Percentiles rank a stretch among this genome's conserved stretches.
phyloP scores from a whole-genome alignment of 2,797 vertebrate genomes.

The Myripristis murdjan region DNA sequence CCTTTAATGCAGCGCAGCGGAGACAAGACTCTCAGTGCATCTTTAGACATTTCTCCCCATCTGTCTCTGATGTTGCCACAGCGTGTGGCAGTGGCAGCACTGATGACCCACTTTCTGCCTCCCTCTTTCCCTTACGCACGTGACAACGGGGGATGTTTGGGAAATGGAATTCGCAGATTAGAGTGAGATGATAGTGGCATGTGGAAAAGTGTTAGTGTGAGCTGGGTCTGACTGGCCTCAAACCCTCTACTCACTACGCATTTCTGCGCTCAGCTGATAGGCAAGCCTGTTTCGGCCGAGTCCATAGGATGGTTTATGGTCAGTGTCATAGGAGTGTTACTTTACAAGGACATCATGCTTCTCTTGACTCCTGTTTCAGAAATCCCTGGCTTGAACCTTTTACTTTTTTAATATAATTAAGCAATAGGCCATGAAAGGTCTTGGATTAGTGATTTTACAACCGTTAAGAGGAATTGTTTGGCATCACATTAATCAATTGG shows the following conservation, averaged over 20 bases:
- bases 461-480: no score
- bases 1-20: slow-evolving; percentile 41
- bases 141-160: slow-evolving; percentile 72
- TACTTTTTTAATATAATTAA: slow-evolving; percentile 10
- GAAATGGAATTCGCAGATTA: slow-evolving; percentile 83
- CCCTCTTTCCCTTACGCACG: slow-evolving; percentile 61
- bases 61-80: slow-evolving; percentile 74
- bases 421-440: background rate
- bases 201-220: slow-evolving; percentile 66
- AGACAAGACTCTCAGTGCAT: slow-evolving; percentile 48
- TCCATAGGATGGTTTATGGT: slow-evolving; percentile 57
- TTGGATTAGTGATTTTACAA: background rate
- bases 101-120: slow-evolving; percentile 83
- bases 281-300: slow-evolving; percentile 50
- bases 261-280: slow-evolving; percentile 48
- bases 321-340: slow-evolving; percentile 61
- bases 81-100: slow-evolving; percentile 52
- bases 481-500: no score
- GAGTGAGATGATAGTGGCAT: slow-evolving; percentile 68
- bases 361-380: slow-evolving; percentile 30
- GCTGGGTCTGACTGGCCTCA: slow-evolving; percentile 36
- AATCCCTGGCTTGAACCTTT: slow-evolving; percentile 34
- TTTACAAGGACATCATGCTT: slow-evolving; percentile 37
- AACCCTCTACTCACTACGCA: slow-evolving; percentile 27
- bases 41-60: slow-evolving; percentile 70